Evolutionary conservation across 2,113 vertebrate species (phyloP).

Genomic region (Etheostoma spectabile): DNA sequence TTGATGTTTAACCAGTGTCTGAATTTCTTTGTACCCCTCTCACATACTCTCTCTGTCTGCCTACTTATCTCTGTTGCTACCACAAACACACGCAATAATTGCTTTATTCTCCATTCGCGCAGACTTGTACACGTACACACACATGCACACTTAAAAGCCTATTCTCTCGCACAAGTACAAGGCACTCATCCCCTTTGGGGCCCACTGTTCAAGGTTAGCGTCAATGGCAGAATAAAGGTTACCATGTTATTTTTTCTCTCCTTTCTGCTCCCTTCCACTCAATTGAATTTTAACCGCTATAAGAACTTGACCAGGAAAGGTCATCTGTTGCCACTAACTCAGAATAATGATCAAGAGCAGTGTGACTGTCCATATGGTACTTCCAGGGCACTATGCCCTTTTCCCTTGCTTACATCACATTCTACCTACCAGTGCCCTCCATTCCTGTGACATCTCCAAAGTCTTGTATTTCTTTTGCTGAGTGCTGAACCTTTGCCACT

Average conservation of each 20-base stretch:
- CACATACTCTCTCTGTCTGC: neutral
- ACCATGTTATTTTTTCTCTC: slow-evolving; percentile 60
- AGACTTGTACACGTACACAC: neutral
- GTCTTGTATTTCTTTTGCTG: slow-evolving; percentile 7
- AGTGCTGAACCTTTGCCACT: neutral
- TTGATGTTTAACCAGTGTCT: slow-evolving; percentile 7
- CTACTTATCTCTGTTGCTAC: slow-evolving; percentile 11
- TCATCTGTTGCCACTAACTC: slow-evolving; percentile 62
- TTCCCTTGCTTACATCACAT: slow-evolving; percentile 11
- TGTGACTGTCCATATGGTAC: slow-evolving; percentile 50
- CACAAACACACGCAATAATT: slow-evolving; percentile 33
- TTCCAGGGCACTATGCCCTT: slow-evolving; percentile 47
- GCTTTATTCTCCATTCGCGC: slow-evolving; percentile 17
- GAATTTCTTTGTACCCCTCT: neutral
- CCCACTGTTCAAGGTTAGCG: slow-evolving; percentile 78
- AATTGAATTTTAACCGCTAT: slow-evolving; percentile 79
- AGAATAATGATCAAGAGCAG: slow-evolving; percentile 77
- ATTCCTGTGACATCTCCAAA: slow-evolving; percentile 34
- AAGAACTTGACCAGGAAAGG: slow-evolving; percentile 77
- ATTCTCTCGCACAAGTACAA: slow-evolving; percentile 52
- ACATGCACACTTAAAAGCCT: neutral
- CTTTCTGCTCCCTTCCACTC: slow-evolving; percentile 65
- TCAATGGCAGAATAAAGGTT: slow-evolving; percentile 76
- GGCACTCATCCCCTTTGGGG: slow-evolving; percentile 61
- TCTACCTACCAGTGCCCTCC: slow-evolving; percentile 2